A percentile compares a stretch with the other conserved stretches of the same genome.
These are phyloP conservation scores for Scelioninae gen. 2 DNA, from an alignment of 2,888 invertebrate species.

Conservation along the genomic window DNA sequence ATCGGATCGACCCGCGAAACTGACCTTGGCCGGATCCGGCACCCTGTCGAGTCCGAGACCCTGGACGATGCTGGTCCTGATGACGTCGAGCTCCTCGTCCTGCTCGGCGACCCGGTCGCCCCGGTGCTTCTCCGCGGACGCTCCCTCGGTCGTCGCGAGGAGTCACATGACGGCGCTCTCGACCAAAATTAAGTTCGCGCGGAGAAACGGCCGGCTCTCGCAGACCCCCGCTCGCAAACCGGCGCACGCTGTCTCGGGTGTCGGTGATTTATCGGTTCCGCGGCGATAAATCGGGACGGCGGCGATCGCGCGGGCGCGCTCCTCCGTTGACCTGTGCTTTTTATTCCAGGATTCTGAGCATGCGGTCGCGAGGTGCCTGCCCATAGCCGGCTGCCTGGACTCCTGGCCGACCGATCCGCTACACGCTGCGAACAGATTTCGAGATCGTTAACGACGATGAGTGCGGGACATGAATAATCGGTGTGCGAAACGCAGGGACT, in stretches of 20 bases:
- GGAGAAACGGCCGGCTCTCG: slow-evolving; percentile 24
- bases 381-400: slow-evolving; percentile 72
- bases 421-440: slow-evolving; percentile 46
- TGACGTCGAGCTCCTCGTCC: slow-evolving; percentile 68
- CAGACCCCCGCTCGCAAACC: slow-evolving; percentile 5
- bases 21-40: slow-evolving; percentile 74
- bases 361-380: slow-evolving; percentile 70
- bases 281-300: slow-evolving; percentile 30
- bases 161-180: slow-evolving; percentile 43
- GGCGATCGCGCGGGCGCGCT: slow-evolving; percentile 34
- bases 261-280: slow-evolving; percentile 29
- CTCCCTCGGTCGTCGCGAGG: slow-evolving; percentile 31
- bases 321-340: slow-evolving; percentile 44
- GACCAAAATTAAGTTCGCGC: slow-evolving; percentile 42
- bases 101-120: slow-evolving; percentile 33
- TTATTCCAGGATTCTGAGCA: slow-evolving; percentile 65
- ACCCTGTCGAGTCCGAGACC: slow-evolving; percentile 72
- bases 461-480: too few relatives aligned
- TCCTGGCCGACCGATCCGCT: slow-evolving; percentile 60
- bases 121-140: slow-evolving; percentile 20
- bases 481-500: too few relatives aligned
- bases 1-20: too few relatives aligned
- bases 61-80: slow-evolving; percentile 72
- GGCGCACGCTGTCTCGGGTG: slow-evolving; percentile 22
- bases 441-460: neutral